Evolutionary conservation across 1,140 invertebrate species (phyloP), one percentile per base, ranked within the genome.

Genomic region (Bathynomus jamesi): DNA sequence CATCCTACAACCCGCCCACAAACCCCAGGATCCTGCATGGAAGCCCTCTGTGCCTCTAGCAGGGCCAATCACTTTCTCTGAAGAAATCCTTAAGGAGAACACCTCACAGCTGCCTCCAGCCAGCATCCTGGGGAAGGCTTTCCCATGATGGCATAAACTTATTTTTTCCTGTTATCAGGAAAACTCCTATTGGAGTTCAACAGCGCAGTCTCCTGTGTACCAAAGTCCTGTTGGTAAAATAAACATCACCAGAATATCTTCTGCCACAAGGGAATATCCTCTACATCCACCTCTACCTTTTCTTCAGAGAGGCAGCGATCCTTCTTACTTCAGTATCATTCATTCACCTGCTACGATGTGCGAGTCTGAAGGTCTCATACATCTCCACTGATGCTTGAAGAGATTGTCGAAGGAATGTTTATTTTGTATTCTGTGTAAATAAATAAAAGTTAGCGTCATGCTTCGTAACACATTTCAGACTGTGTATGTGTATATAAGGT

Each of bases 1-100:
- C 27, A 17, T 67, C 66, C 11, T 25, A 24, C 27, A n/a, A 27
- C 21, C 30, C 71, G 67, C 61, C 61, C 64, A 40, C 32, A 40
- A 40, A 40, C 32, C 32, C 17, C 17, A 40, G 7, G 7, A 40
- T 40, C 17, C 32, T 40, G 17, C 32, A 40, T 17, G 32, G 32
- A 40, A 40, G 17, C 27, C 66, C 63, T 46, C 8, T 27, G 25
- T 24, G 24, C 40, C 31, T 67, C 5, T 11, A 27, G 30, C 25
- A 27, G 4, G 40, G 30, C 8, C 32, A 40, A 40, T 40, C 32
- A 40, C 17, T 40, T 40, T 17, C 32, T 40, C 17, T 40, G 32
- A 40, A 40, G 32, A 40, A 40, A 40, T 40, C 32, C 32, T 40
- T 40, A 40, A 40, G 32, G 32, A 40, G 7, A 40, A 40, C 7